phyloP scores from a whole-genome alignment of 2,113 vertebrate genomes.

The Microcebus jonahi region DNA sequence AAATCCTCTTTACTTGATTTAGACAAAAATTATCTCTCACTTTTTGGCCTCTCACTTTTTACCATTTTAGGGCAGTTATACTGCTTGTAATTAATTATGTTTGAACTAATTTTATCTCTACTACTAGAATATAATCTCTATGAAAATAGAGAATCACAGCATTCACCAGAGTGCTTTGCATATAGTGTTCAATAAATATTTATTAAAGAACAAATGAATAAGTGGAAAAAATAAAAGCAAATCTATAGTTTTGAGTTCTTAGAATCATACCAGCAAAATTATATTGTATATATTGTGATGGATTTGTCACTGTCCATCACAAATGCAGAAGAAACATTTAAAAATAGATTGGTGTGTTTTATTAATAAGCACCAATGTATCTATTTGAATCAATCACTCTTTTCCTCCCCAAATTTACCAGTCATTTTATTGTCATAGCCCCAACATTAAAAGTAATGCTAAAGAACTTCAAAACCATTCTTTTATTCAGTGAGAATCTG shows the following conservation, averaged over 20 bases:
- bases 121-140: not conserved
- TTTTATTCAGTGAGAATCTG: not conserved
- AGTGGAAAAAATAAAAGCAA: not conserved
- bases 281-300: not conserved
- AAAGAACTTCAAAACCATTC: not conserved
- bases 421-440: not conserved
- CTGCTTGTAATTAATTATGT: not conserved
- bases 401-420: not conserved
- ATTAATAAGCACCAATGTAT: not conserved
- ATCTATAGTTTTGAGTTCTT: not conserved
- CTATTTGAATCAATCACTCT: not conserved
- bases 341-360: not conserved
- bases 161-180: not conserved
- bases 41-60: not conserved
- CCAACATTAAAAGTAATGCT: conserved; percentile 10
- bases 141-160: not conserved
- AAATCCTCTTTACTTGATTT: not conserved
- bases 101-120: conserved; percentile 14
- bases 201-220: not conserved
- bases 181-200: not conserved
- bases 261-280: not conserved
- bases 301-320: not conserved
- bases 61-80: not conserved
- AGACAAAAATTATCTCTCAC: not conserved
- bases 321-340: not conserved